phyloP scores from a whole-genome alignment of 2,888 invertebrate species.

The Chloroclystis v-ata region DNA sequence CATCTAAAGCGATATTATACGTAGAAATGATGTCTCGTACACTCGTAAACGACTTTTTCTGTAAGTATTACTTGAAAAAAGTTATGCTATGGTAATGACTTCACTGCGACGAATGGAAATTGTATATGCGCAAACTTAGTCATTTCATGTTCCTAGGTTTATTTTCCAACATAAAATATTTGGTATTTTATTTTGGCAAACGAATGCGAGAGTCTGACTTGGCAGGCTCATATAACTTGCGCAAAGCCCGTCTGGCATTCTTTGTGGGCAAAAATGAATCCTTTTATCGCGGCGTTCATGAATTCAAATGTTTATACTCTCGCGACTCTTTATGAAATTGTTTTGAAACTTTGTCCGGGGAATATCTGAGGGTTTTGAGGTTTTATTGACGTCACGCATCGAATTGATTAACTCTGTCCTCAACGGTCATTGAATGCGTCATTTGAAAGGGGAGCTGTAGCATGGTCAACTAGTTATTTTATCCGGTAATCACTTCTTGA shows the following conservation, averaged over 20 bases:
- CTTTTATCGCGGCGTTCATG: constrained; percentile 12
- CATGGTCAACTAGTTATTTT: background rate
- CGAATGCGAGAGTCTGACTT: constrained; percentile 16
- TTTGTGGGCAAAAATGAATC: constrained; percentile 11
- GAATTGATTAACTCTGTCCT: constrained; percentile 1
- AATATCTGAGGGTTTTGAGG: background rate
- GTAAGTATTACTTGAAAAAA: background rate
- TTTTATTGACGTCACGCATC: background rate
- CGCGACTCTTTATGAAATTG: constrained; percentile 3
- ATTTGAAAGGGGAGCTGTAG: background rate
- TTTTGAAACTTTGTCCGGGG: background rate
- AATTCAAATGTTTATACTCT: constrained; percentile 19
- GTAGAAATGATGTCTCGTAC: background rate
- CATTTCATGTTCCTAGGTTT: constrained; percentile 14
- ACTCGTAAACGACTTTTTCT: constrained; percentile 2
- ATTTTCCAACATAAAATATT: constrained; percentile 17
- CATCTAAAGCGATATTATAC: background rate
- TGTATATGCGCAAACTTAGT: constrained; percentile 11
- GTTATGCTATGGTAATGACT: constrained; percentile 2
- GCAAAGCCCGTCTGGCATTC: constrained; percentile 12
- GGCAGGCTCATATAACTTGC: constrained; percentile 21
- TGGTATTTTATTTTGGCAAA: constrained; percentile 23
- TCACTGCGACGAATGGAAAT: constrained; percentile 7
- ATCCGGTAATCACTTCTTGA: too few relatives aligned
- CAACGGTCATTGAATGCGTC: background rate